Percentiles rank a stretch among this genome's conserved stretches.
phyloP scores from a whole-genome alignment of 2,113 vertebrate genomes.

The Clarias magur region DNA sequence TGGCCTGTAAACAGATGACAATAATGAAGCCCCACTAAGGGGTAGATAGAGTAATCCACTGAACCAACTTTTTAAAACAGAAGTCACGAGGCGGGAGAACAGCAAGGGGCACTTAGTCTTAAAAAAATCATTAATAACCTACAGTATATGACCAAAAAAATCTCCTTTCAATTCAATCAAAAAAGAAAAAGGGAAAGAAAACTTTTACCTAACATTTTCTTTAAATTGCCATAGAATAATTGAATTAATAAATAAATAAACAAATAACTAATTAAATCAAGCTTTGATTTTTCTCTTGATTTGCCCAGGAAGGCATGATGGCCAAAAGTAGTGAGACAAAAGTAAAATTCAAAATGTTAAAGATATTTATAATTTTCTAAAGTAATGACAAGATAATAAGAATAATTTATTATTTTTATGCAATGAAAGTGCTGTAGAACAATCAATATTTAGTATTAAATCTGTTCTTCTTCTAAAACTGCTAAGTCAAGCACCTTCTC shows the following conservation, averaged over 20 bases:
- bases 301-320: not conserved
- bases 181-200: not conserved
- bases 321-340: too few species aligned
- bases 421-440: too few species aligned
- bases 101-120: not conserved
- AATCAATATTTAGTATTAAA: too few species aligned
- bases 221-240: not conserved
- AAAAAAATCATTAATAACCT: not conserved
- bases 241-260: not conserved
- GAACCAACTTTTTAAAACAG: not conserved
- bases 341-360: too few species aligned
- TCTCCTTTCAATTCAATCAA: not conserved
- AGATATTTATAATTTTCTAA: too few species aligned
- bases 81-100: not conserved
- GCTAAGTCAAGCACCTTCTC: not conserved
- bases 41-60: not conserved
- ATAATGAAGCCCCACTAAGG: not conserved
- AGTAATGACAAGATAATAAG: too few species aligned
- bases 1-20: slow-evolving; percentile 49
- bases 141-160: not conserved
- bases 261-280: not conserved
- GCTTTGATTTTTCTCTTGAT: not conserved
- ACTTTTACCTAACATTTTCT: not conserved
- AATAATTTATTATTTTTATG: too few species aligned
- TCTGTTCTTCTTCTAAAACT: too few species aligned